phyloP scores from a whole-genome alignment of 2,888 invertebrate genomes.

The Pedicia rivosa region DNA sequence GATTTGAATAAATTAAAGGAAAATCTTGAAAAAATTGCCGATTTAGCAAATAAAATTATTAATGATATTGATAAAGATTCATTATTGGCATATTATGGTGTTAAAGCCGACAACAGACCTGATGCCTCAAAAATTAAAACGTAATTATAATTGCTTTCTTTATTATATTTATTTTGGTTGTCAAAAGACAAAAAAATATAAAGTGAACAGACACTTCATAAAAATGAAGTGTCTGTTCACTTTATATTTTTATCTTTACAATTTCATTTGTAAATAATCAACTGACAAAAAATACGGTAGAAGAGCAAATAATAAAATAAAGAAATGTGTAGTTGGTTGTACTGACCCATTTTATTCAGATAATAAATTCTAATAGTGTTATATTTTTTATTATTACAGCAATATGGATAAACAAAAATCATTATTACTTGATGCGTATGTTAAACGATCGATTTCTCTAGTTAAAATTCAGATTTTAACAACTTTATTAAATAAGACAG shows the following conservation, averaged over 20 bases:
- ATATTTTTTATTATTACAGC: constrained; percentile 28
- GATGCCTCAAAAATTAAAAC: constrained; percentile 74
- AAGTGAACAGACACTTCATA: neutral
- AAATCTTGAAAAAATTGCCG: constrained; percentile 37
- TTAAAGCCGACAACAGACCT: constrained; percentile 66
- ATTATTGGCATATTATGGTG: constrained; percentile 65
- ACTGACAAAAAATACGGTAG: too few relatives aligned
- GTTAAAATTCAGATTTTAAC: constrained; percentile 40
- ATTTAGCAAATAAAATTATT: constrained; percentile 48
- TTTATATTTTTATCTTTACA: too few relatives aligned
- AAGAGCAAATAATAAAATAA: too few relatives aligned
- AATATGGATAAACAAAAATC: constrained; percentile 75
- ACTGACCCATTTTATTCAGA: too few relatives aligned
- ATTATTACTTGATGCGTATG: constrained; percentile 63
- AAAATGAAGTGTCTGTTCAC: too few relatives aligned
- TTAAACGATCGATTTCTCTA: constrained; percentile 56
- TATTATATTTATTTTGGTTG: neutral
- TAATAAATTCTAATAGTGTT: too few relatives aligned
- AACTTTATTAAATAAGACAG: constrained; percentile 17
- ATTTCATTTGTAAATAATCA: too few relatives aligned
- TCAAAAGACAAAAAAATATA: neutral
- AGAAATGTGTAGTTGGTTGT: too few relatives aligned
- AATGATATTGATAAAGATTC: constrained; percentile 58
- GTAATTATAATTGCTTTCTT: constrained; percentile 32
- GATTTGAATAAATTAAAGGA: constrained; percentile 28